Conservation (phyloP, 1,140 invertebrate genomes). For the Philopotamus ludificatus region DNA sequence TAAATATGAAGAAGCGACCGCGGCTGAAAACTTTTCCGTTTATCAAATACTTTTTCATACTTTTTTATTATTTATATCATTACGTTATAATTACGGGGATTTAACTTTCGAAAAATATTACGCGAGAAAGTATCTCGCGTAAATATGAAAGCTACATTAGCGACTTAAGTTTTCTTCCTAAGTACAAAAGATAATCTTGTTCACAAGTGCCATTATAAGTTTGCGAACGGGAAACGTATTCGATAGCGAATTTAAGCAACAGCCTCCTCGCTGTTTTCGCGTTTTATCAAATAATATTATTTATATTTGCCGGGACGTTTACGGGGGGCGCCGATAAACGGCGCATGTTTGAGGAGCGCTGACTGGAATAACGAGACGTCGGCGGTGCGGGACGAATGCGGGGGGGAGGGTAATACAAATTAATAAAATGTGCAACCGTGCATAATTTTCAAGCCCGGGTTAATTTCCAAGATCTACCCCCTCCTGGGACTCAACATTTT, state of each 20-base stretch:
- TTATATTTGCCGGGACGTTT: not conserved
- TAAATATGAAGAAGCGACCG: too few relatives aligned
- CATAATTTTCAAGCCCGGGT: conserved; percentile 29
- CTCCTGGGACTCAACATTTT: conserved; percentile 24
- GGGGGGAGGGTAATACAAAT: conserved; percentile 38
- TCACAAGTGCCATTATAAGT: conserved; percentile 5
- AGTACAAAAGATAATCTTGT: conserved; percentile 7
- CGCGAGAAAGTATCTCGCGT: not conserved
- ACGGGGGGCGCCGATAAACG: conserved; percentile 21
- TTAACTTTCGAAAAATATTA: not conserved
- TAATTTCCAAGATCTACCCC: conserved; percentile 31
- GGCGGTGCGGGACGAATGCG: too few relatives aligned
- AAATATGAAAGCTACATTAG: not conserved
- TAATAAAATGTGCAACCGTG: conserved; percentile 40
- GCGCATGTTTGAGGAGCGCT: not conserved
- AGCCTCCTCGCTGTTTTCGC: not conserved
- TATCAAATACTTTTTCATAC: too few relatives aligned
- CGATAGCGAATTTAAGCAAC: not conserved
- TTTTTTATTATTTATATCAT: too few relatives aligned
- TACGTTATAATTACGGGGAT: not conserved
- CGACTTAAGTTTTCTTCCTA: not conserved
- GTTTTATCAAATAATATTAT: conserved; percentile 12
- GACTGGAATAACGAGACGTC: conserved; percentile 24
- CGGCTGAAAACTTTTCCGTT: too few relatives aligned
- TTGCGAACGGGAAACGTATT: not conserved